Evolutionary conservation across 2,113 vertebrate genomes (phyloP).

Genomic region (Riparia riparia): DNA sequence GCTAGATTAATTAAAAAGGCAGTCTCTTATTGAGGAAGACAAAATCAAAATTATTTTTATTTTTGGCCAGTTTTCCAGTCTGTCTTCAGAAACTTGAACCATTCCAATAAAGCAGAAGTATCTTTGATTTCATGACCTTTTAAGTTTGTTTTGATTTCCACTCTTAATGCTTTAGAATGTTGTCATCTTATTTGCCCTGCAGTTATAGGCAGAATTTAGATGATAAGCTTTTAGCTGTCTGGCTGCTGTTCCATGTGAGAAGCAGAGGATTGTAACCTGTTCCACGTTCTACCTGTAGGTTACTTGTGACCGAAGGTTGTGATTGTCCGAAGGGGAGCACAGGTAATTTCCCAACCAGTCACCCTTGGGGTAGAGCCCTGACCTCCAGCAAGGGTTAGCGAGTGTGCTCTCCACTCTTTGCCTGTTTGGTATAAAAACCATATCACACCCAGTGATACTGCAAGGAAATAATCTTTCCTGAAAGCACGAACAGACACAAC

Average conservation of each 20-base stretch:
- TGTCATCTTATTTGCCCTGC: background rate
- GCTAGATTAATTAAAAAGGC: background rate
- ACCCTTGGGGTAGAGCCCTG: background rate
- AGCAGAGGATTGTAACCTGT: background rate
- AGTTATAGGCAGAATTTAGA: background rate
- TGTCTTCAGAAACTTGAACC: background rate
- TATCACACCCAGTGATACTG: background rate
- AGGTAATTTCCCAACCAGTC: background rate
- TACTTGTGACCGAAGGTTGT: background rate
- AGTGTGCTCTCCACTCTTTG: background rate
- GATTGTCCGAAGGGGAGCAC: fast-evolving
- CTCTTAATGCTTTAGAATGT: background rate
- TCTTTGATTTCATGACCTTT: background rate
- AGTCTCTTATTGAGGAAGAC: background rate
- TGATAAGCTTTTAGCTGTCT: background rate
- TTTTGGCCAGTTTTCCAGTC: background rate
- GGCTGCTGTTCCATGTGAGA: background rate
- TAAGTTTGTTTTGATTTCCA: background rate
- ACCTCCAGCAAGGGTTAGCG: background rate
- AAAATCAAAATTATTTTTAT: background rate
- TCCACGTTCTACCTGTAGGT: background rate
- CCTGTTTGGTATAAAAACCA: background rate
- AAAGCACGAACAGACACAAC: background rate
- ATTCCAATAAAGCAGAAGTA: background rate
- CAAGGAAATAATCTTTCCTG: background rate